Evolutionary conservation across 2,113 vertebrate genomes (phyloP).

Genomic region (Amazona guildingii): DNA sequence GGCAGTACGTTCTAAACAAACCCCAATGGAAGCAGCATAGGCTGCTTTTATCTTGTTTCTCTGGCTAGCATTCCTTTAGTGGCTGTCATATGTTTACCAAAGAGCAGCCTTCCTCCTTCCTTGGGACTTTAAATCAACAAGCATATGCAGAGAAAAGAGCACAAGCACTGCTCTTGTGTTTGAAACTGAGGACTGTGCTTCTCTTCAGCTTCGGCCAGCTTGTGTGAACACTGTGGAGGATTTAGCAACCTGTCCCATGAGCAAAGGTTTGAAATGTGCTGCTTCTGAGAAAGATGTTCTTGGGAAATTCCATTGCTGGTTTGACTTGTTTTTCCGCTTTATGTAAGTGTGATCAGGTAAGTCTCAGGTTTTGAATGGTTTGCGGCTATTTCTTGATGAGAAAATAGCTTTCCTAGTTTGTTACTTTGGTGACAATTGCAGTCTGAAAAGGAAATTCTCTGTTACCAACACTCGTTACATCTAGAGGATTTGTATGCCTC

Average conservation of each 20-base stretch:
- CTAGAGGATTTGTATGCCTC: neutral
- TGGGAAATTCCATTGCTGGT: neutral
- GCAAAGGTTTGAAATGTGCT: neutral
- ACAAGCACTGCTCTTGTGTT: neutral
- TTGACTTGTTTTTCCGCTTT: conserved; percentile 18
- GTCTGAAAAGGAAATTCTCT: neutral
- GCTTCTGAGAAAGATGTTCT: neutral
- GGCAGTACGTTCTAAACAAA: neutral
- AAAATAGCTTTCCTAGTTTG: neutral
- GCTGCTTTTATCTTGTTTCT: conserved; percentile 52
- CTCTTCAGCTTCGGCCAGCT: neutral
- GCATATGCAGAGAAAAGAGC: neutral
- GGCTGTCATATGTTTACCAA: conserved; percentile 49
- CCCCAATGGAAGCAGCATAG: neutral
- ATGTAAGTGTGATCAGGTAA: conserved; percentile 27
- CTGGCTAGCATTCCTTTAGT: conserved; percentile 66
- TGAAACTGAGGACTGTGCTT: neutral
- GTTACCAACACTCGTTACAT: neutral
- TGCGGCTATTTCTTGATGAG: neutral
- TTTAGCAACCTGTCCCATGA: neutral
- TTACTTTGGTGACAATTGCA: neutral
- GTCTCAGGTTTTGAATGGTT: neutral
- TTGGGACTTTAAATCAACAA: conserved; percentile 18
- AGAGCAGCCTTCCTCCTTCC: conserved; percentile 18
- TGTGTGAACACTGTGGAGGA: neutral